Conservation (phyloP, 2,888 invertebrate species). For the Chrysotoxum bicinctum region DNA sequence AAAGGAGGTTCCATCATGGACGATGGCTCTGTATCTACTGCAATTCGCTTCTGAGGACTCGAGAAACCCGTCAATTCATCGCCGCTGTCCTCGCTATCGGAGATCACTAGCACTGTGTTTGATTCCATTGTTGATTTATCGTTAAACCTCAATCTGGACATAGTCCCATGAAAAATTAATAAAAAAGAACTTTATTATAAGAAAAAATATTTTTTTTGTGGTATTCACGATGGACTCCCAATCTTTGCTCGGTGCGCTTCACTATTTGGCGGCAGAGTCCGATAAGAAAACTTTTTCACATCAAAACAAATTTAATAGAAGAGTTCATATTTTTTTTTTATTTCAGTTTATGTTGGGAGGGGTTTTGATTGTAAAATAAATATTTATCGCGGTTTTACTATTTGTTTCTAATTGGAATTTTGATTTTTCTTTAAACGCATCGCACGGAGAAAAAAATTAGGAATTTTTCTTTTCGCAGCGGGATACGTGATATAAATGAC, state of each 20-base stretch:
- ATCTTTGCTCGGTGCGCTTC: not conserved
- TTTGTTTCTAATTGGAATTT: constrained; percentile 29
- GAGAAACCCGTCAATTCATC: constrained; percentile 49
- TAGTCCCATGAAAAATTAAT: constrained; percentile 1
- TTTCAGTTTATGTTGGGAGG: not conserved
- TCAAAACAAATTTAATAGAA: not conserved
- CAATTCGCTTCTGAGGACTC: constrained; percentile 22
- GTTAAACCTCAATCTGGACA: constrained; percentile 38
- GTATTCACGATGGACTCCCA: not conserved
- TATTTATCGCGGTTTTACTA: not conserved
- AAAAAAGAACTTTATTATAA: not conserved
- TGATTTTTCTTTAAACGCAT: constrained; percentile 5
- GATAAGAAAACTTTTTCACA: constrained; percentile 1
- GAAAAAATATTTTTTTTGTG: not conserved
- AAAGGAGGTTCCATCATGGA: not conserved
- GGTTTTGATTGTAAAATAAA: not conserved
- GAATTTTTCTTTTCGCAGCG: constrained; percentile 1
- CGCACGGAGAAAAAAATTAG: not conserved
- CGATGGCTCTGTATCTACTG: not conserved
- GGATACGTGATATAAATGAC: constrained; percentile 21
- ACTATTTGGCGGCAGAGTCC: constrained; percentile 30
- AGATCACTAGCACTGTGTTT: constrained; percentile 38
- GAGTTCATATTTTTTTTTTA: not conserved
- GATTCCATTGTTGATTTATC: constrained; percentile 12
- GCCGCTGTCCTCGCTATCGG: constrained; percentile 48